These are phyloP conservation scores for Drosophila prosaltans DNA, from an alignment of 1,140 invertebrate genomes.

Conservation along the genomic window DNA sequence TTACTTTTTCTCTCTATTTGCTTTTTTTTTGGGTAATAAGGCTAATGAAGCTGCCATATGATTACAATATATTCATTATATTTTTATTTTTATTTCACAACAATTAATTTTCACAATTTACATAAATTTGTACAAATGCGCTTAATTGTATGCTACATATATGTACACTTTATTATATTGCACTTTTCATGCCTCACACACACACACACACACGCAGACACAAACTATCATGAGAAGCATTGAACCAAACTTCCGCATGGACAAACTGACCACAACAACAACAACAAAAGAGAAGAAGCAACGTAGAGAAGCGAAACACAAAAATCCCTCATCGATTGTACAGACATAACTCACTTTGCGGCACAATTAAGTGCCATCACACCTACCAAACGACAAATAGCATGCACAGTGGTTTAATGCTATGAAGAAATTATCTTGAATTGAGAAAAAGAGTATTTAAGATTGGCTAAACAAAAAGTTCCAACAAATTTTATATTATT, in stretches of 20 bases:
- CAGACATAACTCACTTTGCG: constrained; percentile 68
- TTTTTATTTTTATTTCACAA: constrained; percentile 9
- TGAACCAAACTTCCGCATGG: constrained; percentile 38
- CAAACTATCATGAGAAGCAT: neutral
- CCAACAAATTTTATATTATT: no score
- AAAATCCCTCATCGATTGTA: constrained; percentile 54
- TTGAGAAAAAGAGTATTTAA: no score
- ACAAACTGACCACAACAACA: constrained; percentile 37
- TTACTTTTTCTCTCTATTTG: neutral
- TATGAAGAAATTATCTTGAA: neutral
- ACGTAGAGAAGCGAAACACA: constrained; percentile 20
- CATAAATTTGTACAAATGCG: constrained; percentile 18
- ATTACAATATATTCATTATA: constrained; percentile 12
- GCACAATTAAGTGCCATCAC: constrained; percentile 62
- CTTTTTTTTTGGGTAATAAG: constrained; percentile 23
- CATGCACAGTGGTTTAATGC: neutral
- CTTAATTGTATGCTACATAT: constrained; percentile 8
- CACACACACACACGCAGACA: neutral
- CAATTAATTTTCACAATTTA: constrained; percentile 29
- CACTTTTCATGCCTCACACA: constrained; percentile 5
- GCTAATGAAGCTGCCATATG: constrained; percentile 64
- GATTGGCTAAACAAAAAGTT: no score
- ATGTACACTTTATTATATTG: constrained; percentile 15
- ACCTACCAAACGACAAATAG: constrained; percentile 30
- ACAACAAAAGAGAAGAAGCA: constrained; percentile 20